Evolutionary conservation across 1,140 invertebrate species (phyloP).

Genomic region (Sitodiplosis mosellana): DNA sequence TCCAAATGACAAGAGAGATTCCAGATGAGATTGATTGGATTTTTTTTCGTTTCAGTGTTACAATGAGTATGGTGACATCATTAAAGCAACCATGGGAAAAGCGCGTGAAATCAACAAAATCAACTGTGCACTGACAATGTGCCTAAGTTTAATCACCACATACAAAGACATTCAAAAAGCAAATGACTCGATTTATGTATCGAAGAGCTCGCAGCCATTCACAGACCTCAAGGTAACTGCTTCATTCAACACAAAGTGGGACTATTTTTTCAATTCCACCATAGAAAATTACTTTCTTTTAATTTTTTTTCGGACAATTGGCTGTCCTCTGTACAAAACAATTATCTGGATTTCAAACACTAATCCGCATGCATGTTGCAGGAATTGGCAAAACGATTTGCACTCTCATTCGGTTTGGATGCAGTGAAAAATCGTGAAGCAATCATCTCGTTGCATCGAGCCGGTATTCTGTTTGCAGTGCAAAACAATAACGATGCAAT

Average conservation of each 20-base stretch:
- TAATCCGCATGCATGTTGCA: constrained; percentile 5
- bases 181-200: constrained; percentile 7
- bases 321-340: no score
- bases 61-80: constrained; percentile 99
- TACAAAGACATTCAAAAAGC: constrained; percentile 1
- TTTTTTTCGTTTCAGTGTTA: constrained; percentile 49
- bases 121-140: constrained; percentile 87
- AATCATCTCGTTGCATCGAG: constrained; percentile 85
- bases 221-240: constrained; percentile 56
- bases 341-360: not conserved
- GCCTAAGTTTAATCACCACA: constrained; percentile 41
- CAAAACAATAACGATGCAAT: constrained; percentile 11
- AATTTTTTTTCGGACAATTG: no score
- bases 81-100: constrained; percentile 91
- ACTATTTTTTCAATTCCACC: no score
- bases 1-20: no score
- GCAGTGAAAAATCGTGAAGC: constrained; percentile 95
- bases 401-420: constrained; percentile 92
- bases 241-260: no score
- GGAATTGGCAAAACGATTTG: constrained; percentile 88
- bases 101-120: constrained; percentile 95
- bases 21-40: no score
- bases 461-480: constrained; percentile 82
- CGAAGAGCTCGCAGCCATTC: constrained; percentile 44
- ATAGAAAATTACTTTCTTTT: no score